Base-by-base conservation (phyloP, 1,140 invertebrate species). In the Trichonephila clavipes region DNA sequence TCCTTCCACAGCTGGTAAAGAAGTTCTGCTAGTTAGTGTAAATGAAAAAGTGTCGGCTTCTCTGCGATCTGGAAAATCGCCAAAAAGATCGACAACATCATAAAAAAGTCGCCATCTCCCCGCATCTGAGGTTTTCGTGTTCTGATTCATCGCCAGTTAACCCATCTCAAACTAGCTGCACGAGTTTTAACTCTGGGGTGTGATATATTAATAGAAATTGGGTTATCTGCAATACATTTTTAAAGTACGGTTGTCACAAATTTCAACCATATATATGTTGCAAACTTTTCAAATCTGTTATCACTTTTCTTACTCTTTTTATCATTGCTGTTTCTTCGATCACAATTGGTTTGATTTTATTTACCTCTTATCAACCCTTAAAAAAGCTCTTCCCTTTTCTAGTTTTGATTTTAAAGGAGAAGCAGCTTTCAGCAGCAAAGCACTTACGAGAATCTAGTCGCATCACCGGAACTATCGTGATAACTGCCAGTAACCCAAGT, bases 91-190 rank as follows among this genome's bases (percentile, higher is more conserved):
- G 66, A 90, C 69, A 72, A 58, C 58, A 40, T n/a, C 40, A 44
- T 77, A 81, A 90, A 90, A 90, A 90, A 90, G 69, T 90, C 89
- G 89, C 89, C 89, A 90, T 18, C 61, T 87, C 51, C 58, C 34
- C 4, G 24, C 19, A 28, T 62, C 58, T 58, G 19, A 85, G 44
- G 82, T 85, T 40, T 64, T 44, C 69, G 18, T 5, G 28, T 89
- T 62, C 89, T 90, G 89, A 90, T 90, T 90, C 89, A 90, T 90
- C 51, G 24, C 89, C 40, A 61, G 66, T 90, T 82, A 59, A 90
- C 69, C 34, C 58, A 51, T 24, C 40, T 19, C 19, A 90, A 90
- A 81, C 89, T 90, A 90, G 69, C 72, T 82, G 10, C 61, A 62
- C 44, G 34, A 34, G 24, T 44, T 64, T 90, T 66, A 88, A 69